Conservation (phyloP, 2,888 invertebrate genomes). For the Augochlorella aurata region DNA sequence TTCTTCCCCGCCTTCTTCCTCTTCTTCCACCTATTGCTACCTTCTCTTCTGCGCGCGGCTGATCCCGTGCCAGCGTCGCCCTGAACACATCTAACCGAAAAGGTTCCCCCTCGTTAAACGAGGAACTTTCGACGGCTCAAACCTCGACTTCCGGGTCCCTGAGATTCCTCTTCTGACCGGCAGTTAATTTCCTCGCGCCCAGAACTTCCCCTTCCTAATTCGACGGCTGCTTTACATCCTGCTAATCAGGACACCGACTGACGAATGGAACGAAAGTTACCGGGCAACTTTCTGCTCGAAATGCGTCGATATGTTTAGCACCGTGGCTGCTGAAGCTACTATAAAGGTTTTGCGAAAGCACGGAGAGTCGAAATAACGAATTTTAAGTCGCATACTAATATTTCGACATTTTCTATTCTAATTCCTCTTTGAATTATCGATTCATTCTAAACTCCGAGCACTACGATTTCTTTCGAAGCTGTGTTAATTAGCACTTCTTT, state of each 20-base stretch:
- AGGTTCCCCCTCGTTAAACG: conserved; percentile 44
- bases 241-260: conserved; percentile 10
- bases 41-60: conserved; percentile 11
- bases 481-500: no score
- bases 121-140: conserved; percentile 8
- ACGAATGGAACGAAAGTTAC: conserved; percentile 11
- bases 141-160: conserved; percentile 20
- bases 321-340: no score
- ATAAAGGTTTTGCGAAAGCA: no score
- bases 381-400: no score
- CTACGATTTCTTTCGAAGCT: no score
- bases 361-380: no score
- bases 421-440: no score
- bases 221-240: conserved; percentile 11
- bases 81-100: neutral
- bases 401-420: no score
- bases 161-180: conserved; percentile 20
- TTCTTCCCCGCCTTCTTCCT: conserved; percentile 8
- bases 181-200: conserved; percentile 29
- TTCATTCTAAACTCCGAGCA: no score
- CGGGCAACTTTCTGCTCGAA: neutral
- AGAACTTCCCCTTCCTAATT: conserved; percentile 35
- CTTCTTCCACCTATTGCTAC: conserved; percentile 8
- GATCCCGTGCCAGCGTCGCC: conserved; percentile 34
- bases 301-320: no score